Evolutionary conservation across 2,113 vertebrate species (phyloP).

Genomic region (Carettochelys insculpta): DNA sequence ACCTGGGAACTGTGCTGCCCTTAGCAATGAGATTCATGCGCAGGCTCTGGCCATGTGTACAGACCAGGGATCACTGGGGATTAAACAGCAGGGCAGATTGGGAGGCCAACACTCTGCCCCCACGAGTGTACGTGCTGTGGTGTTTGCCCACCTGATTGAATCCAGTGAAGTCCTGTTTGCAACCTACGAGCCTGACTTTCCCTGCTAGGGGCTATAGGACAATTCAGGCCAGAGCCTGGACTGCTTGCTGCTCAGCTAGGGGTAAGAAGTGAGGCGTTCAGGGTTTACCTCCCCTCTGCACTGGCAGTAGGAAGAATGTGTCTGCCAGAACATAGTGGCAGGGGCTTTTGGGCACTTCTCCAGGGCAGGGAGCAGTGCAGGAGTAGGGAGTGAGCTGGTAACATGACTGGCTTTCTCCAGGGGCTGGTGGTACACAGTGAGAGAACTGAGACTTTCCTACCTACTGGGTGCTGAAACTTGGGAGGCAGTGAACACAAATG

Average conservation of each 20-base stretch:
- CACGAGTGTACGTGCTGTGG: neutral
- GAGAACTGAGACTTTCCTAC: neutral
- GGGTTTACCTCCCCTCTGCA: neutral
- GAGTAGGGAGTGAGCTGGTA: neutral
- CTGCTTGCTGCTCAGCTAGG: neutral
- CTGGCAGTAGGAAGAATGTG: neutral
- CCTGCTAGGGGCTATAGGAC: neutral
- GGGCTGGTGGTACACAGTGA: neutral
- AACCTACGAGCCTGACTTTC: fast-evolving
- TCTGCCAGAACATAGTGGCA: neutral
- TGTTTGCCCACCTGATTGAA: neutral
- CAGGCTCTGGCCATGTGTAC: neutral
- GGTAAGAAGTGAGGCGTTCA: neutral
- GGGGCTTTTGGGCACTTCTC: neutral
- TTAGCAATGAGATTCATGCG: neutral
- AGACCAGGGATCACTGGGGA: neutral
- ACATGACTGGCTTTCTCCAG: neutral
- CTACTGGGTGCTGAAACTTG: neutral
- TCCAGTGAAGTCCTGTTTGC: neutral
- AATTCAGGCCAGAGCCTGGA: fast-evolving
- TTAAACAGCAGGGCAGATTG: neutral
- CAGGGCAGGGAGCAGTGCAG: fast-evolving
- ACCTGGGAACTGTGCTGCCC: too few species aligned
- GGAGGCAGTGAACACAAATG: neutral
- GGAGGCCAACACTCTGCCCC: neutral